phyloP scores from a whole-genome alignment of 2,888 invertebrate species.

The Synergus laeviventris region DNA sequence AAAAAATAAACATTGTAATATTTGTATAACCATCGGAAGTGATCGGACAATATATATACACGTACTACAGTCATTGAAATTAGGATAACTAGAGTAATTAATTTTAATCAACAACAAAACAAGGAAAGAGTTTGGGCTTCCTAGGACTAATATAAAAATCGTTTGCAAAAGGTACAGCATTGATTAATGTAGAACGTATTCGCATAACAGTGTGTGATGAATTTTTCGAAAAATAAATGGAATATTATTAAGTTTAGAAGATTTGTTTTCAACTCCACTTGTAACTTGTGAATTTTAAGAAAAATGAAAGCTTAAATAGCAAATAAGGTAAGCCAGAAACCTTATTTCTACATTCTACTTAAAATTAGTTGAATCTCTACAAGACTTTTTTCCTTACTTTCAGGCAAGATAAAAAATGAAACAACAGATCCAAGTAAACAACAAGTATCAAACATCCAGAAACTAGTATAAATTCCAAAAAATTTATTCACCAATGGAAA shows the following conservation, averaged over 20 bases:
- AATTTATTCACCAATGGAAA: not conserved
- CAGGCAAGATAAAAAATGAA: conserved; percentile 75
- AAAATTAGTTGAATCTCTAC: conserved; percentile 77
- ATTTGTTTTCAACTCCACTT: not conserved
- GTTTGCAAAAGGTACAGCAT: conserved; percentile 12
- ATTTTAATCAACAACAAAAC: conserved; percentile 27
- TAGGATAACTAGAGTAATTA: conserved; percentile 3
- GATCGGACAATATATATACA: conserved; percentile 18
- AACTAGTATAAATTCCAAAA: not conserved
- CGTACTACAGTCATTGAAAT: conserved; percentile 1
- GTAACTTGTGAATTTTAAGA: not conserved
- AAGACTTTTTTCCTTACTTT: conserved; percentile 80
- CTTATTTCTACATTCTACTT: conserved; percentile 15
- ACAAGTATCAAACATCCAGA: not conserved
- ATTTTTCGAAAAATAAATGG: conserved; percentile 48
- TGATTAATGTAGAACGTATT: conserved; percentile 37
- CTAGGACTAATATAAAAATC: conserved; percentile 1
- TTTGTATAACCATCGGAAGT: not conserved
- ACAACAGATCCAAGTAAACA: not conserved
- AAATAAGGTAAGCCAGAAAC: no score
- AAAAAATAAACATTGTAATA: not conserved
- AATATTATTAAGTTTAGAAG: conserved; percentile 43
- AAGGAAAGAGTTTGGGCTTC: conserved; percentile 19
- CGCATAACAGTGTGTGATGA: conserved; percentile 37
- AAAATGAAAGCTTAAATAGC: no score